Base-by-base conservation (phyloP, 1,140 invertebrate genomes). In the Drosophila santomea region DNA sequence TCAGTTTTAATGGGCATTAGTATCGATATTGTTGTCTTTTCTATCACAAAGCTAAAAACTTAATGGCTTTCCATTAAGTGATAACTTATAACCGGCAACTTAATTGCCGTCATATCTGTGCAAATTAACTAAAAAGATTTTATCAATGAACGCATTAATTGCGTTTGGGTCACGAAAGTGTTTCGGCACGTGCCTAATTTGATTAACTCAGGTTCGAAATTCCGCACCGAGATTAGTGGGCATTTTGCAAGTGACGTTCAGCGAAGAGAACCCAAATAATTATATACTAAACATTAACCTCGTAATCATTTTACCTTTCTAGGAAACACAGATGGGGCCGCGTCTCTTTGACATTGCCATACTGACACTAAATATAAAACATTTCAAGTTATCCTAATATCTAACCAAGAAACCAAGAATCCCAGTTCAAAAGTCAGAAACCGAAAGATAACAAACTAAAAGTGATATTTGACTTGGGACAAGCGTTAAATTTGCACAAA, bases 321-420 rank as follows among this genome's bases (percentile, higher is more conserved):
- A 91, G 90, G 90, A 91, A 84, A 76, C 71, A 76, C 83, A 91
- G 86, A 72, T 80, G 75, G 54, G 82, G 73, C 78, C 78, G 68
- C 90, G 82, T 82, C 68, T 91, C 58, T 91, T 91, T 91, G 91
- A 91, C 77, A 83, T 91, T 78, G 91, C 80, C 64, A 91, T 91
- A 73, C 55, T 91, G 61, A 90, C 80, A 75, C 81, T 88, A 54
- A 90, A 86, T 91, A 91, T 89, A 83, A 75, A 80, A 75, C 62
- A 54, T 61, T 76, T 74, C 39, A 83, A 76, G 50, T 61, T 78
- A 82, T 67, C 71, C 47, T 83, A 78, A 71, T 76, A 47, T 28
- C 32, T 38, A 39, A 62, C 56, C 28, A 23, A 57, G n/a, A 45
- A 73, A 52, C 59, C 25, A 67, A 83, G 50, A 38, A 54, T 64